Percentiles rank a stretch among this genome's conserved stretches.
phyloP scores from a whole-genome alignment of 1,140 invertebrate genomes.

The Whitmania pigra region DNA sequence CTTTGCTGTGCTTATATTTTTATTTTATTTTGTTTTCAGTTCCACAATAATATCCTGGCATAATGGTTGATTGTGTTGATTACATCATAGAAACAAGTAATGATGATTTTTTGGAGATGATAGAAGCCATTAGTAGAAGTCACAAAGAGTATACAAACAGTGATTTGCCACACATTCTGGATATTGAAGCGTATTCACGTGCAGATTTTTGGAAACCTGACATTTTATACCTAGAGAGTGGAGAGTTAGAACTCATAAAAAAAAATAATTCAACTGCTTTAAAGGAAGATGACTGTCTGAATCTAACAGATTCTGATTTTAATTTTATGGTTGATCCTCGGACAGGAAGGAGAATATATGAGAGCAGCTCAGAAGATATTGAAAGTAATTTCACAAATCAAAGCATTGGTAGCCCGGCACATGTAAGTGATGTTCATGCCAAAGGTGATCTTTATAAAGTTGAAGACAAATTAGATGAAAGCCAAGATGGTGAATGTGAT shows the following conservation, averaged over 20 bases:
- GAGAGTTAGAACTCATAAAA: background rate
- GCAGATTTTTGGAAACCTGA: background rate
- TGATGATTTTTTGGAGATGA: conserved; percentile 2
- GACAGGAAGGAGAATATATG: background rate
- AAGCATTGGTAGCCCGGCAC: background rate
- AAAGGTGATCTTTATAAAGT: background rate
- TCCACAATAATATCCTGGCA: conserved; percentile 7
- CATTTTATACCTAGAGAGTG: background rate
- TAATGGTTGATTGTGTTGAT: background rate
- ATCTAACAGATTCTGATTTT: background rate
- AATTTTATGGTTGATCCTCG: conserved; percentile 4
- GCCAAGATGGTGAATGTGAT: background rate
- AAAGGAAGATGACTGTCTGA: background rate
- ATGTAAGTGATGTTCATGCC: too few relatives aligned
- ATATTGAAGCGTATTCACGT: background rate
- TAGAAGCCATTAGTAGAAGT: conserved; percentile 8
- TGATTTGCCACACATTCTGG: background rate
- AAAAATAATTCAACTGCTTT: background rate
- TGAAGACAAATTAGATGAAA: conserved; percentile 7
- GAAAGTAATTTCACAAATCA: background rate
- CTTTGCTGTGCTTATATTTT: too few relatives aligned
- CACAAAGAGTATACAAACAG: background rate
- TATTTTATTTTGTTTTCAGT: too few relatives aligned
- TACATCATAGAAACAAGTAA: conserved; percentile 9
- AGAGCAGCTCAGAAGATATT: background rate